Conservation (phyloP, 2,888 invertebrate species). For the Eupithecia abbreviata region DNA sequence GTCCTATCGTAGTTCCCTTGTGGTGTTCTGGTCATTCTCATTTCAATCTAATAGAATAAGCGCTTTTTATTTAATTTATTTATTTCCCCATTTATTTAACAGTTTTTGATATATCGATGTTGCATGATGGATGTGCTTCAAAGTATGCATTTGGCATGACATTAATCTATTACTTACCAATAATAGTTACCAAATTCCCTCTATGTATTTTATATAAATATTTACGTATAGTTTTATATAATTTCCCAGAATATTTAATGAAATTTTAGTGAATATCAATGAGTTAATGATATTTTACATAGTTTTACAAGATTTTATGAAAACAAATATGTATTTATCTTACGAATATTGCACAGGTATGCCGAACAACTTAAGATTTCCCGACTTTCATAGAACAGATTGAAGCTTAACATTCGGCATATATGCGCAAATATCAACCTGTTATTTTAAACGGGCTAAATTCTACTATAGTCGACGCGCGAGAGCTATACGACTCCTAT, state of each 20-base stretch:
- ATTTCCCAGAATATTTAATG: slow-evolving; percentile 7
- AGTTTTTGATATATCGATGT: slow-evolving; percentile 66
- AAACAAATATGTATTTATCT: slow-evolving; percentile 9
- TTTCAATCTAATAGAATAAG: slow-evolving; percentile 70
- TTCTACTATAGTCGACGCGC: background rate
- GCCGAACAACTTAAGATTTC: background rate
- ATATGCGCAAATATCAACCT: background rate
- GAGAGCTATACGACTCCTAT: background rate
- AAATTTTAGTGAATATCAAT: background rate
- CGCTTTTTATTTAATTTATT: slow-evolving; percentile 55
- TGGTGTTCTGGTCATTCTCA: slow-evolving; percentile 77
- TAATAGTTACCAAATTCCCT: slow-evolving; percentile 23
- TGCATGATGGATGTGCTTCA: slow-evolving; percentile 80
- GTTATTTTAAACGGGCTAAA: background rate
- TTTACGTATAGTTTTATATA: slow-evolving; percentile 33
- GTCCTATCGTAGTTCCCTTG: slow-evolving; percentile 46
- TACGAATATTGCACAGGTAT: background rate
- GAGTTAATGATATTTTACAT: background rate
- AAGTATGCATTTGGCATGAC: slow-evolving; percentile 75
- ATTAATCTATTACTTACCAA: slow-evolving; percentile 44
- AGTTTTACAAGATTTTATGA: slow-evolving; percentile 9
- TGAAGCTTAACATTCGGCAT: background rate
- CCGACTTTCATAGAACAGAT: background rate
- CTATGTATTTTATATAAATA: slow-evolving; percentile 45
- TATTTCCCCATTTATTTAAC: slow-evolving; percentile 57